Base-by-base conservation (phyloP, 2,797 vertebrate species). In the Petrocephalus sullivani region DNA sequence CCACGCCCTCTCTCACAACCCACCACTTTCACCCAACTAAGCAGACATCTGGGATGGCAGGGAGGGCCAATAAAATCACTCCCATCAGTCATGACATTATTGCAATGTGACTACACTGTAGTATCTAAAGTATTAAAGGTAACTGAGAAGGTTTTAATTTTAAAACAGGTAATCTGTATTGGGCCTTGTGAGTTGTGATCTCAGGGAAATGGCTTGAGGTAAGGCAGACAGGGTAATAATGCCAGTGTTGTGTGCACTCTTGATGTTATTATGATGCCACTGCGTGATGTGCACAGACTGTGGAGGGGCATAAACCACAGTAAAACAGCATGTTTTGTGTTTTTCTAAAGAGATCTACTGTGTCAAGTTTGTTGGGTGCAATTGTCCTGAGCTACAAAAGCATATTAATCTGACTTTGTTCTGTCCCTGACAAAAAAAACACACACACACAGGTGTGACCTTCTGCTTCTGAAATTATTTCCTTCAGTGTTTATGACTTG, bases 151-250 rank as follows among this genome's bases (percentile, higher is more conserved):
- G 92, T 92, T 85, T 46, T 87, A 92, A 90, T 92, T 91, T 91
- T 89, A 90, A 91, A 93, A 91, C 91, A 90, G 87, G 53, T 90
- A 93, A 93, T 92, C 10, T 88, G 85, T 88, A 28, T 91, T 92
- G 67, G 46, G 90, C 61, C n/a, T 12, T 87, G 90, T 92, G 92
- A 89, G 51, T 89, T 49, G 87, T 91, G 85, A 90, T 81, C 88
- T 83, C 90, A 90, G 88, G 89, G 88, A 87, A 91, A 90, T 88
- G 16, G 87, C 90, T 91, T 57, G 84, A 21, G 46, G 90, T 90
- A 87, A 90, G 88, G 51, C 23, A 28, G 82, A 90, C 87, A 87
- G 64, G 87, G 91, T 60, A 91, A 88, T n/a, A 53, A 2, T 12
- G 41, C 64, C 5, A 88, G n/a, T 9, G 28, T 84, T 87, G 33